Conservation (phyloP, 2,113 vertebrate genomes). For the Pampusana beccarii region DNA sequence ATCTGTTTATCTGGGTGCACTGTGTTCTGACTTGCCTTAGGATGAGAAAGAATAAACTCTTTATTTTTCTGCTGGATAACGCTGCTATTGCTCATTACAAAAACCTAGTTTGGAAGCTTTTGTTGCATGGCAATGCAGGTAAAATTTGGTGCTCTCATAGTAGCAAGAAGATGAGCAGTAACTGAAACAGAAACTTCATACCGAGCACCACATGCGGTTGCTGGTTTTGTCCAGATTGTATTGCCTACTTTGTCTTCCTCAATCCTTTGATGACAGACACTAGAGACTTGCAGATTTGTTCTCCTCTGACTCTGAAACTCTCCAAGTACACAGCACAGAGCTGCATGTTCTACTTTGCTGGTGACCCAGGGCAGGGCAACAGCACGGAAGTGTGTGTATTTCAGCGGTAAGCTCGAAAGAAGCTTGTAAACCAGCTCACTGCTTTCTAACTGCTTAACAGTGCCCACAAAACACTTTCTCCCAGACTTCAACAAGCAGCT, state of each 20-base stretch:
- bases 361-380: not conserved
- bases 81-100: not conserved
- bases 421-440: not conserved
- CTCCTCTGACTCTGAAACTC: not conserved
- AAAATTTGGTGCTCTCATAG: not conserved
- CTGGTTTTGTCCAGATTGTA: not conserved
- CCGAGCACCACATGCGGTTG: accelerated
- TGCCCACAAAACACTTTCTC: not conserved
- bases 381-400: accelerated
- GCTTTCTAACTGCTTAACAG: not conserved
- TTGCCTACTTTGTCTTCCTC: not conserved
- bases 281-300: not conserved
- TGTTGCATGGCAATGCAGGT: not conserved
- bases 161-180: not conserved
- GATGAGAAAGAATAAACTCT: not conserved
- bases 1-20: not conserved
- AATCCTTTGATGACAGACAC: not conserved
- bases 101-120: not conserved
- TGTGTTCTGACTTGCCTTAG: not conserved
- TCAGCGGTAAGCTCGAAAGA: not conserved
- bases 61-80: not conserved
- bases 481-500: not conserved
- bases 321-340: not conserved
- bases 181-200: not conserved
- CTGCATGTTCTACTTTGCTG: not conserved